These are phyloP conservation scores for Centropristis striata DNA, from an alignment of 2,113 vertebrate species.

Conservation along the genomic window DNA sequence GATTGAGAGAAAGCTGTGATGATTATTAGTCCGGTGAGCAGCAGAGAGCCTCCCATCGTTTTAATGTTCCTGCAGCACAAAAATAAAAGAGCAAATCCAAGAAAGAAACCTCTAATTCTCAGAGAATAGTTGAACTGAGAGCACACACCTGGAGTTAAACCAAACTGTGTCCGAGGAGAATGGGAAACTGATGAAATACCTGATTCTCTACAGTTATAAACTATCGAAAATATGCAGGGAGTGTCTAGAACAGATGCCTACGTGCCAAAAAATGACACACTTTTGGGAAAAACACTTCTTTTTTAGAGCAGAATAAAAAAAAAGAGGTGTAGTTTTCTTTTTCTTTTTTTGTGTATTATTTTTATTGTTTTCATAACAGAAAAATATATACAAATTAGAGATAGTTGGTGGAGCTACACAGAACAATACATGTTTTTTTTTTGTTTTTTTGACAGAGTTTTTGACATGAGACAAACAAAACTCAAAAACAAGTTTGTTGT, in stretches of 20 bases:
- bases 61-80: background rate
- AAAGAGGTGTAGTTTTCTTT: background rate
- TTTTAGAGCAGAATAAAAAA: background rate
- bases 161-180: background rate
- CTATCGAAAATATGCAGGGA: constrained; percentile 56
- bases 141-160: constrained; percentile 16
- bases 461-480: too few relatives aligned
- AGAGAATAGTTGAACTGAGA: background rate
- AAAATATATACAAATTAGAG: too few relatives aligned
- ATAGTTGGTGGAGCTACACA: too few relatives aligned
- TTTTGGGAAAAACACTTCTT: background rate
- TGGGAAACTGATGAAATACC: constrained; percentile 56
- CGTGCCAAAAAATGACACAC: background rate
- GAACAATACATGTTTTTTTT: too few relatives aligned
- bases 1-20: constrained; percentile 20
- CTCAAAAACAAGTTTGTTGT: too few relatives aligned
- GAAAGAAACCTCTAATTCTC: background rate
- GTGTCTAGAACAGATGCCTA: constrained; percentile 48
- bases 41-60: constrained; percentile 42
- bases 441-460: too few relatives aligned
- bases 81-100: background rate
- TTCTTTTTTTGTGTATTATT: too few relatives aligned
- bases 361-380: too few relatives aligned
- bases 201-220: constrained; percentile 78
- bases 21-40: constrained; percentile 44